Percentiles rank a stretch among this genome's conserved stretches.
Conservation (phyloP, 2,888 invertebrate species). For the Teinopalpus imperialis region DNA sequence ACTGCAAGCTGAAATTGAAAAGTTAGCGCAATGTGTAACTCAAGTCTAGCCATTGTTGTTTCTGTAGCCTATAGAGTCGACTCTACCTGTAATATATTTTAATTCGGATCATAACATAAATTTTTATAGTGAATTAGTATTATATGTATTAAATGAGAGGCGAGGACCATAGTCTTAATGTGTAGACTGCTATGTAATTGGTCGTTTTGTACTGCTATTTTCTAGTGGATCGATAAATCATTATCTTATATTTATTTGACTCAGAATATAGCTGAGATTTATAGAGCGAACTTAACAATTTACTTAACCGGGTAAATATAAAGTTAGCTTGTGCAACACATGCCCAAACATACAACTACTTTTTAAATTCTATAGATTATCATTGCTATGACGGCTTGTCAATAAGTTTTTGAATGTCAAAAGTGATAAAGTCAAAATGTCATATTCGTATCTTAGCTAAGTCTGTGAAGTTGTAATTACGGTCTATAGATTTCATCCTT, state of each 20-base stretch:
- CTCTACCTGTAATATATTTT: slow-evolving; percentile 2
- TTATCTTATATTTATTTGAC: not conserved
- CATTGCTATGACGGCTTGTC: too few relatives aligned
- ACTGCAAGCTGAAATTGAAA: slow-evolving; percentile 85
- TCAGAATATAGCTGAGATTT: too few relatives aligned
- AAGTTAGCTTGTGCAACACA: too few relatives aligned
- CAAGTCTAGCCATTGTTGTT: slow-evolving; percentile 80
- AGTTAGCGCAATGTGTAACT: slow-evolving; percentile 86
- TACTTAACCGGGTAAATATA: too few relatives aligned
- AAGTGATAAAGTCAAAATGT: too few relatives aligned
- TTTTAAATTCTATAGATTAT: too few relatives aligned
- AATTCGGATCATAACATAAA: slow-evolving; percentile 12
- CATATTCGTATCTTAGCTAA: too few relatives aligned
- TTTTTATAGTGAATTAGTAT: slow-evolving; percentile 23
- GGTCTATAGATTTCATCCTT: too few relatives aligned
- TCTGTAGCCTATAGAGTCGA: not conserved
- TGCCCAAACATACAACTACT: too few relatives aligned
- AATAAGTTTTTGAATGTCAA: too few relatives aligned
- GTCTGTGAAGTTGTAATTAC: too few relatives aligned
- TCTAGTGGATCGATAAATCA: slow-evolving; percentile 3
- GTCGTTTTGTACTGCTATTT: slow-evolving; percentile 13
- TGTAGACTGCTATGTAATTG: not conserved
- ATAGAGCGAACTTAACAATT: too few relatives aligned
- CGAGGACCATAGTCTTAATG: not conserved
- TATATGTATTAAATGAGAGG: not conserved